Percentiles rank a stretch among this genome's conserved stretches.
phyloP scores from a whole-genome alignment of 92 coral and sea anemone species.

The Porites rus region DNA sequence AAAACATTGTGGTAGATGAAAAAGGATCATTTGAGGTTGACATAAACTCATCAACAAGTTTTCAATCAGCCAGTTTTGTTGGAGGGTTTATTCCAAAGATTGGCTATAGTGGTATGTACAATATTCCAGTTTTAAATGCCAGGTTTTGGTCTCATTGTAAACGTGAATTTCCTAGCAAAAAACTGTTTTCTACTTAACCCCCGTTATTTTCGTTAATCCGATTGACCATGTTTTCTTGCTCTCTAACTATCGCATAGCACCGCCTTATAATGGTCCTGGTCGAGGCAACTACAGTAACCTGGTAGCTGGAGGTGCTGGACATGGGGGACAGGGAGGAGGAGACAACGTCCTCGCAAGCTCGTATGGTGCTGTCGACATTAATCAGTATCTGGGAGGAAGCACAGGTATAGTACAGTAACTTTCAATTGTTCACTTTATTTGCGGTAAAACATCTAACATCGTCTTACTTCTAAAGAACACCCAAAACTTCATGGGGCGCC shows the following conservation, averaged over 20 bases:
- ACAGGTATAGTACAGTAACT: slow-evolving; percentile 4
- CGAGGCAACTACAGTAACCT: background rate
- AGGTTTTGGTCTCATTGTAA: no score
- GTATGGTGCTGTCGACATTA: background rate
- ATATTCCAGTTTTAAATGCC: no score
- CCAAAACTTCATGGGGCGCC: no score
- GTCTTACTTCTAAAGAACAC: no score
- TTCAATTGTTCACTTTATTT: background rate
- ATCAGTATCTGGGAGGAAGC: slow-evolving; percentile 30
- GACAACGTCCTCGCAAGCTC: background rate
- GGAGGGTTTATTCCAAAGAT: slow-evolving; percentile 17
- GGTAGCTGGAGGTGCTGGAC: slow-evolving; percentile 28
- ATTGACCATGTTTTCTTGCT: background rate
- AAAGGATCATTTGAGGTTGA: slow-evolving; percentile 1
- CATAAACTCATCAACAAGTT: background rate
- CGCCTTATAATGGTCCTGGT: slow-evolving; percentile 21
- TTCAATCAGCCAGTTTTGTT: background rate
- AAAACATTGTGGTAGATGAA: slow-evolving; percentile 8
- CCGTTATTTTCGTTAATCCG: background rate
- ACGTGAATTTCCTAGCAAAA: background rate
- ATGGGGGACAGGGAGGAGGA: slow-evolving; percentile 27
- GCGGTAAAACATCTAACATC: no score
- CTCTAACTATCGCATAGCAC: background rate
- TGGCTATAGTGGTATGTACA: slow-evolving; percentile 6
- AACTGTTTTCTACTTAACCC: background rate